These are phyloP conservation scores for Drosophila ezoana DNA, from an alignment of 2,888 invertebrate genomes.

Conservation along the genomic window DNA sequence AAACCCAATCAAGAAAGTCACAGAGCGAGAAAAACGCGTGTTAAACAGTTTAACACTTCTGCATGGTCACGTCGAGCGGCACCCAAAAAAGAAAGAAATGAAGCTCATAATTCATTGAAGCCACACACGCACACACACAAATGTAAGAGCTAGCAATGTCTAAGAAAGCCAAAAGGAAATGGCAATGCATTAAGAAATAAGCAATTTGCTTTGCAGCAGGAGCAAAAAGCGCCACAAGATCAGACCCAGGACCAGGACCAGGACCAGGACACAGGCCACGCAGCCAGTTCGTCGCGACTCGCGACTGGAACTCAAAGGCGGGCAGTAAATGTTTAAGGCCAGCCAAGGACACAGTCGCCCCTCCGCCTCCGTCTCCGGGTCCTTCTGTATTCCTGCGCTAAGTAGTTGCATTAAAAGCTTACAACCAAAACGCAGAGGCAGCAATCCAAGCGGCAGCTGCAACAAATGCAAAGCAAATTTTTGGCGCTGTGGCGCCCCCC, in stretches of 20 bases:
- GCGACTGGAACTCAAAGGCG: constrained; percentile 46
- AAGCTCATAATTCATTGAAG: constrained; percentile 70
- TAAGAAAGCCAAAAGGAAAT: constrained; percentile 77
- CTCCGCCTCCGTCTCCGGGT: not conserved
- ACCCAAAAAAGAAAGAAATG: constrained; percentile 39
- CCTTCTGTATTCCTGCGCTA: constrained; percentile 48
- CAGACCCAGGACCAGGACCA: constrained; percentile 28
- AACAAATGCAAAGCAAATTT: constrained; percentile 63
- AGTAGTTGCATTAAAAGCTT: constrained; percentile 78
- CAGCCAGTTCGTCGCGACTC: constrained; percentile 73
- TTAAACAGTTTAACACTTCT: constrained; percentile 80
- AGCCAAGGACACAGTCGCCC: constrained; percentile 66
- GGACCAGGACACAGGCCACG: constrained; percentile 26
- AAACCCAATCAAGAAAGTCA: constrained; percentile 30
- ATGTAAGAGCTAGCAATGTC: constrained; percentile 47
- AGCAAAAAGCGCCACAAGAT: constrained; percentile 56
- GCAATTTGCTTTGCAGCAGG: constrained; percentile 65
- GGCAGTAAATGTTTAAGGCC: constrained; percentile 59
- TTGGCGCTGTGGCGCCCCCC: not conserved
- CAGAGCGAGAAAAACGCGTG: constrained; percentile 62
- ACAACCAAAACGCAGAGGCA: constrained; percentile 55
- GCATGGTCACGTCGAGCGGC: constrained; percentile 64
- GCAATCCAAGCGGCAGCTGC: constrained; percentile 29
- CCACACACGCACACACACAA: constrained; percentile 16
- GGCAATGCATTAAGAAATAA: constrained; percentile 78